phyloP scores from a whole-genome alignment of 2,888 invertebrate genomes.

The Callimorpha dominula region DNA sequence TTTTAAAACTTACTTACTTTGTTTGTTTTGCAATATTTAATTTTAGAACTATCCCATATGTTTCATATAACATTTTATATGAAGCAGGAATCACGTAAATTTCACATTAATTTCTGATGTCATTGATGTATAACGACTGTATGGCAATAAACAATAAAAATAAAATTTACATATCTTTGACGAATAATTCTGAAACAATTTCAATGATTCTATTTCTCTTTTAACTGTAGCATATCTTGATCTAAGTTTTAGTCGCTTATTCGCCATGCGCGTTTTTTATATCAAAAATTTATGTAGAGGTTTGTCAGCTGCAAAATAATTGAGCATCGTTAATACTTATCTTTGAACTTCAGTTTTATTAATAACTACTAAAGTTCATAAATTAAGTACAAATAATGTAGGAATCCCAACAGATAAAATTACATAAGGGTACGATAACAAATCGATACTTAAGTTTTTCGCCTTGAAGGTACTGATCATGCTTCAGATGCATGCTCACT shows the following conservation, averaged over 20 bases:
- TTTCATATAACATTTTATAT: too few relatives aligned
- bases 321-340: too few relatives aligned
- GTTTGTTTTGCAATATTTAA: too few relatives aligned
- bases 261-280: not conserved
- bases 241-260: not conserved
- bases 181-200: not conserved
- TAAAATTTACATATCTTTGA: not conserved
- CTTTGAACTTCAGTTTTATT: not conserved
- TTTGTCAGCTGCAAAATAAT: too few relatives aligned
- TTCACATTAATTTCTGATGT: too few relatives aligned
- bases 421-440: constrained; percentile 9
- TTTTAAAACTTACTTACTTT: too few relatives aligned
- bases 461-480: constrained; percentile 19
- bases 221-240: not conserved
- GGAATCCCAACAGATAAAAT: not conserved
- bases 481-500: constrained; percentile 11
- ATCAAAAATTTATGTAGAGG: too few relatives aligned
- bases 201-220: not conserved
- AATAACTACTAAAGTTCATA: not conserved
- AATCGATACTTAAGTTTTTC: constrained; percentile 9
- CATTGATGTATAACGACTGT: too few relatives aligned
- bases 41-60: too few relatives aligned
- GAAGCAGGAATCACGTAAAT: too few relatives aligned
- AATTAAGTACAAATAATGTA: not conserved
- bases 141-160: too few relatives aligned